Base-by-base conservation (phyloP, 2,113 vertebrate species). In the Rhagologus leucostigma region DNA sequence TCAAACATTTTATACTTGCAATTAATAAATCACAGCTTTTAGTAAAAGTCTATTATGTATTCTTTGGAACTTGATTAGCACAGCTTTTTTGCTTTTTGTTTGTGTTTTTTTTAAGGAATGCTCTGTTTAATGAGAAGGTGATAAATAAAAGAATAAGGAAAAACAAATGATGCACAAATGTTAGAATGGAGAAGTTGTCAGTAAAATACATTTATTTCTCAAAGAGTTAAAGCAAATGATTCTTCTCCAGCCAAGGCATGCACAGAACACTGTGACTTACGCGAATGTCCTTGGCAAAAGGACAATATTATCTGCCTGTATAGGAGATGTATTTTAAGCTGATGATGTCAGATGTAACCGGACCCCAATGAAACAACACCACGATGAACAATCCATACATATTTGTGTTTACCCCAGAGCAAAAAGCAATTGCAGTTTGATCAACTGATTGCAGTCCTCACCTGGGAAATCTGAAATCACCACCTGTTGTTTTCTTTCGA, bases 401-500 rank as follows among this genome's bases (percentile, higher is more conserved):
- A 94, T 96, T 97, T 96, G 60, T 77, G 65, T 86, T 94, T 77
- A 83, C 78, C 73, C 39, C 14, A 47, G 87, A 91, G 95, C 84
- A 91, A 96, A 81, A 96, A 91, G 75, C 77, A 96, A 96, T 87
- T 94, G 84, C 80, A 77, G 47, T 70, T 90, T 90, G 95, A 94
- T 90, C 95, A 96, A 82, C 80, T 90, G 90, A 97, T 89, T 97
- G 89, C 87, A 82, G 89, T 87, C 60, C 87, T 97, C 96, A 96
- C 94, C 89, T 94, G 97, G 95, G 97, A 98, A 97, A 98, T 97
- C 87, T 96, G 90, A 97, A 96, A 93, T 96, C 80, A 92, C 75
- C 95, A 98, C 96, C 96, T 97, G 97, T 97, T 98, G 97, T 96
- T 97, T 97, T 95, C 92, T 96, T 95, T 93, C 13, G 1, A 68